Evolutionary conservation across 2,888 invertebrate genomes (phyloP), one percentile per base, ranked within the genome.

Genomic region (Tenthredo distinguenda): DNA sequence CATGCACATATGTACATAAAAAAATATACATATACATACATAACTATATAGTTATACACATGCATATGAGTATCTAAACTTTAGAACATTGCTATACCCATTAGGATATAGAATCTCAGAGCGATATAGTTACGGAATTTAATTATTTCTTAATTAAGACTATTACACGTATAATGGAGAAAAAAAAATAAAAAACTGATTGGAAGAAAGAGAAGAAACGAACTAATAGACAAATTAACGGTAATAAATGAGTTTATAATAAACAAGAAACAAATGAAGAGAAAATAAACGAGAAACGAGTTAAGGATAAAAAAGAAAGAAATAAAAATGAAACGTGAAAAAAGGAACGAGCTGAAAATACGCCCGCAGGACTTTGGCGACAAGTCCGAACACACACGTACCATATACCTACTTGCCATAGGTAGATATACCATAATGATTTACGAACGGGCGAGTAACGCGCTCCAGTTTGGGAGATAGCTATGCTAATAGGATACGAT

Each of bases 381-480:
- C 43, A 74, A 43, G 10, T 74, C n/a, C 12, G n/a, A 18, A 15
- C 12, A 26, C 21, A 50, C 77, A 9, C 43, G 5, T 4, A 50
- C 26, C 31, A 15, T 21, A 10, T n/a, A 50, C 31, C 21, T 31
- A 18, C 77, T 74, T 18, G 34, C 74, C 74, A 21, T 68, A 31
- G 15, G 15, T 26, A 72, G 37, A 40, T 40, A 76, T 76, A 47
- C 47, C 7, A 47, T 31, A 37, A 71, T 37, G 71, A 71, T 71
- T 71, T 71, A 37, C 71, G 71, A 37, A 71, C 55, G 58, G 34
- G 43, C 77, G 77, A 31, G 77, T n/a, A 34, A 79, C 21, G 58
- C 62, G 86, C 83, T 87, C 85, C 86, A 85, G 68, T 85, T 87
- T 87, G 82, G 68, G 77, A 79, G 84, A 87, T 88, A 62, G 62